phyloP scores from a whole-genome alignment of 2,888 invertebrate genomes.

The Chrysopilus asiliformis region DNA sequence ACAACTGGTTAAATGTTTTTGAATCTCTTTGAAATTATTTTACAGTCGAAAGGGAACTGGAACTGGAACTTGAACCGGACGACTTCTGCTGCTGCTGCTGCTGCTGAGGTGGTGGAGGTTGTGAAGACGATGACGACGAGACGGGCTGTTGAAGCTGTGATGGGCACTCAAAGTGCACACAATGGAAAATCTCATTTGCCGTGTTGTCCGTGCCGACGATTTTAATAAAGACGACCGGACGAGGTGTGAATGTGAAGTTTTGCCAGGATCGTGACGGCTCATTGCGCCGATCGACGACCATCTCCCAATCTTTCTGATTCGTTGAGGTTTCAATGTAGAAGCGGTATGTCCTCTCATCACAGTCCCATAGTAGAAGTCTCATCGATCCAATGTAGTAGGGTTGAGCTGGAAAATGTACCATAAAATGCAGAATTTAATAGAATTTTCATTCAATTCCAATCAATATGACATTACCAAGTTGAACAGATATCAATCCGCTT shows the following conservation, averaged over 20 bases:
- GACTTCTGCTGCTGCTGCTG: too few relatives aligned
- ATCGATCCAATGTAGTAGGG: constrained; percentile 86
- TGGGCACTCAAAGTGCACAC: constrained; percentile 96
- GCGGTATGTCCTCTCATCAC: constrained; percentile 86
- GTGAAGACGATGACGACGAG: too few relatives aligned
- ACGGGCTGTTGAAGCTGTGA: too few relatives aligned
- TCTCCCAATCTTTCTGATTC: constrained; percentile 85
- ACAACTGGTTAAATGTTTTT: too few relatives aligned
- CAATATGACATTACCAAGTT: constrained; percentile 48
- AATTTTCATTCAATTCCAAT: not conserved
- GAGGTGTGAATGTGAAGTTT: constrained; percentile 65
- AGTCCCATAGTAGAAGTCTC: constrained; percentile 92
- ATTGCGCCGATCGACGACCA: constrained; percentile 74
- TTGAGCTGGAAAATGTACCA: constrained; percentile 44
- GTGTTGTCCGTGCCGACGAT: constrained; percentile 96
- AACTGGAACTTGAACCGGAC: too few relatives aligned
- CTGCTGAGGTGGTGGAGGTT: too few relatives aligned
- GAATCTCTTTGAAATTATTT: too few relatives aligned
- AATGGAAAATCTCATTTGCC: constrained; percentile 97
- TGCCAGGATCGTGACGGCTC: constrained; percentile 92
- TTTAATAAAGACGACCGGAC: constrained; percentile 83
- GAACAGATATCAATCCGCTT: constrained; percentile 86
- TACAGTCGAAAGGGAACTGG: too few relatives aligned
- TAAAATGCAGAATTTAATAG: not conserved
- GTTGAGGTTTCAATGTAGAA: constrained; percentile 92